Conservation (phyloP, 2,113 vertebrate genomes). For the Cottus gobio region DNA sequence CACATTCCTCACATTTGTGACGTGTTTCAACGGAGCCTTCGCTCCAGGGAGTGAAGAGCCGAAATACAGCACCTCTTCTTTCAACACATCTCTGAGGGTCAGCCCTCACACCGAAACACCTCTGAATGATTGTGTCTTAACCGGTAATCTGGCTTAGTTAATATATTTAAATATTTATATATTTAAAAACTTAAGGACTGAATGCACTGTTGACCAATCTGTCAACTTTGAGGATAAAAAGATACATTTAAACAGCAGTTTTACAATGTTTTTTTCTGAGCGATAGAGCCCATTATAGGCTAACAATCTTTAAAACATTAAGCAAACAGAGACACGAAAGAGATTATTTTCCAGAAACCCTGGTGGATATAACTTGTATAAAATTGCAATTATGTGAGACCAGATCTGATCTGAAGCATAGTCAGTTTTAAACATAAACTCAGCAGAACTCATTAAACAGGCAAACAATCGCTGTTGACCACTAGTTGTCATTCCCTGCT, state of each 20-base stretch:
- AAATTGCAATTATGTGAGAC: constrained; percentile 12
- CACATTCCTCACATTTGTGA: constrained; percentile 73
- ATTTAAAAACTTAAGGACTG: constrained; percentile 17
- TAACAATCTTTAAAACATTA: neutral
- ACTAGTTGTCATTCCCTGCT: neutral
- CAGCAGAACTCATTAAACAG: neutral
- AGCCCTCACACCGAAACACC: constrained; percentile 24
- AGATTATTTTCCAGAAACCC: constrained; percentile 2
- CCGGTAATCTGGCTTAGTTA: neutral
- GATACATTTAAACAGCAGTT: neutral
- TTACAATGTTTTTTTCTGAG: neutral
- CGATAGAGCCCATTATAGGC: neutral
- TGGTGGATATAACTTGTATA: neutral
- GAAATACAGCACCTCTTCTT: constrained; percentile 67
- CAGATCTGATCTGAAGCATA: constrained; percentile 1
- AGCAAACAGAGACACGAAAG: constrained; percentile 15
- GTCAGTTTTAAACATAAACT: neutral
- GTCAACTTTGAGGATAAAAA: constrained; percentile 14
- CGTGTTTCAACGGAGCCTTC: constrained; percentile 71
- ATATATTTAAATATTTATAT: neutral
- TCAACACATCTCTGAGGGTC: constrained; percentile 45
- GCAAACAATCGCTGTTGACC: neutral
- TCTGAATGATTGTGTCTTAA: constrained; percentile 8
- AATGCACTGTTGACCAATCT: constrained; percentile 44
- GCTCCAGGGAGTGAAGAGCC: constrained; percentile 52